These are phyloP conservation scores for Notocelia uddmanniana DNA, from an alignment of 2,888 invertebrate species.

Conservation along the genomic window DNA sequence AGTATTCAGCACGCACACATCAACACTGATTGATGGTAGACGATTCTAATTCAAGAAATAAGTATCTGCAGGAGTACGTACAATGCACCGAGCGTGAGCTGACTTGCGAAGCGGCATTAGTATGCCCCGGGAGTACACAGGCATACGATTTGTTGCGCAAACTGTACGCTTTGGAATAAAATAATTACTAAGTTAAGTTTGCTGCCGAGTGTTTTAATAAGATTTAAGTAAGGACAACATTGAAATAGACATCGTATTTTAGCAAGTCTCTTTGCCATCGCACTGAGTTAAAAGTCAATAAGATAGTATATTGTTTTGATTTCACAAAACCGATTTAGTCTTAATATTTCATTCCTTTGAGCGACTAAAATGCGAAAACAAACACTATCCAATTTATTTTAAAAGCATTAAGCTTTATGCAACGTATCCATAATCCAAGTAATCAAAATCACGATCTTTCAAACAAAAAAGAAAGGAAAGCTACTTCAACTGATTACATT, in stretches of 20 bases:
- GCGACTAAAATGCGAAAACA: neutral
- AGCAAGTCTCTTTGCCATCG: too few species aligned
- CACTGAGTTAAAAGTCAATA: too few species aligned
- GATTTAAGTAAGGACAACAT: neutral
- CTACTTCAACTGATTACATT: slow-evolving; percentile 31
- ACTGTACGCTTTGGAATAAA: slow-evolving; percentile 33
- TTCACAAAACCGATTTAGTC: too few species aligned
- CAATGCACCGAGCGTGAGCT: slow-evolving; percentile 44
- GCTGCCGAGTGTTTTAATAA: neutral
- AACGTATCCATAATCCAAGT: neutral
- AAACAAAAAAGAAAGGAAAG: slow-evolving; percentile 12
- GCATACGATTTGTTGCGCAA: slow-evolving; percentile 37
- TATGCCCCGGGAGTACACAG: slow-evolving; percentile 33
- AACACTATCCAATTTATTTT: neutral
- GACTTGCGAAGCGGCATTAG: slow-evolving; percentile 36
- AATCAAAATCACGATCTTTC: neutral
- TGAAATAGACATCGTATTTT: too few species aligned
- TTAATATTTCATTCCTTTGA: too few species aligned
- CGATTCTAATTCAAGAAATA: slow-evolving; percentile 41
- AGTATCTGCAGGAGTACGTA: slow-evolving; percentile 42
- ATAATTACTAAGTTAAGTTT: slow-evolving; percentile 36
- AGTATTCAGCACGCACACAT: slow-evolving; percentile 14
- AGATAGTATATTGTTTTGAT: too few species aligned
- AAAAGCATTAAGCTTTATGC: neutral
- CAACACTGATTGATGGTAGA: slow-evolving; percentile 41